Base-by-base conservation (phyloP, 2,888 invertebrate species). In the Adelphocoris suturalis region DNA sequence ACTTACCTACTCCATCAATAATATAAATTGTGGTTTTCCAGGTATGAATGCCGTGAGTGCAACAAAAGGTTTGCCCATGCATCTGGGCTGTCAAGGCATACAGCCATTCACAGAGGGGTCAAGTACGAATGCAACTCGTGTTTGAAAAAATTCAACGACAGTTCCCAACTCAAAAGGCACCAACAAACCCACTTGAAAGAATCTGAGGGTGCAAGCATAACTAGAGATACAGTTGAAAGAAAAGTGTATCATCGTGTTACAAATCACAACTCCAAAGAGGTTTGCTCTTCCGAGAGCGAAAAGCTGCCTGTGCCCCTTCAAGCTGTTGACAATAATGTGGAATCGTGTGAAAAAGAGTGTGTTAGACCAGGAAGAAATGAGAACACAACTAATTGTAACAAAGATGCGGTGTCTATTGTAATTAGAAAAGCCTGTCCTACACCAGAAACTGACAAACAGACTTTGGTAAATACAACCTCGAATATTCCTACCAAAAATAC, bases 11-110 rank as follows among this genome's bases (percentile, higher is more conserved):
- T 37, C 7, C 37, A 37, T 37, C 37, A 37, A 37, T 37, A 37
- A 37, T 37, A 37, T 4, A 4, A 2, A 7, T 37, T 37, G 37
- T 37, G 37, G 37, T 27, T 61, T 89, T 89, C 0, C 61, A 90
- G 90, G 7, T 94, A 93, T 92, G 92, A 93, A 48, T 94, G 94
- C 92, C 92, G 93, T 3, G 93, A 94, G 19, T 94, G 94, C 91
- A 92, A 93, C 90, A 94, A 94, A 91, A 93, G 93, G 11, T 94
- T 94, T 92, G 92, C 94, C 46, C 94, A 94, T 91, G 93, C 94
- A 13, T 94, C 94, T 89, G 94, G 94, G 92, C 92, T 94, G 82
- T 94, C 94, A 55, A 94, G 94, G 90, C 94, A 94, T 91, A 93
- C 93, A 93, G 92, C 94, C 90, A 93, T 94, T 14, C 94, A 94